Evolutionary conservation across 2,888 invertebrate species (phyloP).

Genomic region (Arctia plantaginis): DNA sequence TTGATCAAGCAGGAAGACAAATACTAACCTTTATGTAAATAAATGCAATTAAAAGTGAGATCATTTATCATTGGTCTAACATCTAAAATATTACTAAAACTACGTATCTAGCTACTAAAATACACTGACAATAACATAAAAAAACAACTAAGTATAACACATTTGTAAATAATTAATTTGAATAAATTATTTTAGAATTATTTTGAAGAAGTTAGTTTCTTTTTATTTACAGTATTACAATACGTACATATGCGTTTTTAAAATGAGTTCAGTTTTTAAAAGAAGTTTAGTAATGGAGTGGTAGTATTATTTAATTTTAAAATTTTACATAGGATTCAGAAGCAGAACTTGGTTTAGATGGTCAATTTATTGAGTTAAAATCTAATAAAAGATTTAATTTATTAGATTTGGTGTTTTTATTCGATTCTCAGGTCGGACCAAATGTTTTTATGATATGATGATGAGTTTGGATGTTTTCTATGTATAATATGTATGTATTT

Average conservation of each 20-base stretch:
- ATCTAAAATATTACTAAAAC: constrained; percentile 10
- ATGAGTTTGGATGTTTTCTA: too few relatives aligned
- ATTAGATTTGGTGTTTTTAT: too few relatives aligned
- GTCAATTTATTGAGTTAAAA: neutral
- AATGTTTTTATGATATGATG: too few relatives aligned
- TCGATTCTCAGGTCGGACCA: too few relatives aligned
- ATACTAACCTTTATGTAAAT: constrained; percentile 2
- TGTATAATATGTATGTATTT: too few relatives aligned
- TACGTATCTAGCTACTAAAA: constrained; percentile 7
- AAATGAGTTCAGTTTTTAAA: neutral
- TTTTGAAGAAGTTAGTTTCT: neutral
- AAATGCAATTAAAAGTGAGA: constrained; percentile 15
- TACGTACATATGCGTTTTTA: neutral
- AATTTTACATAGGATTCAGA: too few relatives aligned
- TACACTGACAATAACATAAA: neutral
- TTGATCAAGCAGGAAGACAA: constrained; percentile 3
- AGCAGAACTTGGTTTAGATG: neutral
- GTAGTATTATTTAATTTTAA: neutral
- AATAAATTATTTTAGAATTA: neutral
- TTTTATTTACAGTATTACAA: neutral
- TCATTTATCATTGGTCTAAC: constrained; percentile 10
- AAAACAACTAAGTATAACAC: neutral
- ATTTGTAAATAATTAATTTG: neutral
- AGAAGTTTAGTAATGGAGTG: neutral
- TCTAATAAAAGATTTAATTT: too few relatives aligned